Evolutionary conservation across 2,113 vertebrate genomes (phyloP).

Genomic region (Indicator indicator): DNA sequence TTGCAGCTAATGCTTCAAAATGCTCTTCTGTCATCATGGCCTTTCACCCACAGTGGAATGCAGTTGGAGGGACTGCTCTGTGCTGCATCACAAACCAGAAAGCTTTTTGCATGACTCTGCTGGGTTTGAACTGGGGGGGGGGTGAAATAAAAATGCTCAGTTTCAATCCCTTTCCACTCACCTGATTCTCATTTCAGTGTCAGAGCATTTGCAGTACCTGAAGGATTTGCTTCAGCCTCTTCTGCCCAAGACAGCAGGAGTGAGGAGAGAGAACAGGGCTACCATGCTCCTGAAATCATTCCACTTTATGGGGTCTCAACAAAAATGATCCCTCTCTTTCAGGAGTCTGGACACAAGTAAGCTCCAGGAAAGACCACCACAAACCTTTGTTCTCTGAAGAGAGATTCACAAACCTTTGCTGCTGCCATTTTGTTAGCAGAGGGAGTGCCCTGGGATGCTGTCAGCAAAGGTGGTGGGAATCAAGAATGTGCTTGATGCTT

Average conservation of each 20-base stretch:
- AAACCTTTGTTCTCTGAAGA: not conserved
- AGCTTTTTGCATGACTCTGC: not conserved
- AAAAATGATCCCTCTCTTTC: constrained; percentile 88
- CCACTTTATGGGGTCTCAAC: constrained; percentile 86
- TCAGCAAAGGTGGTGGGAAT: not conserved
- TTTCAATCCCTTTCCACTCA: not conserved
- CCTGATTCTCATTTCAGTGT: constrained; percentile 78
- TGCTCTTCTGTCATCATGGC: not conserved
- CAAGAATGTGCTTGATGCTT: not conserved
- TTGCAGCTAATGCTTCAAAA: not conserved
- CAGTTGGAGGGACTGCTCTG: not conserved
- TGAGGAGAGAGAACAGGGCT: constrained; percentile 76
- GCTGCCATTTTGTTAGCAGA: not conserved
- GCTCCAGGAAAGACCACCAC: constrained; percentile 16
- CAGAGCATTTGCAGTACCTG: constrained; percentile 82
- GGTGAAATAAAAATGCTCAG: not conserved
- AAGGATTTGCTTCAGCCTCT: constrained; percentile 66
- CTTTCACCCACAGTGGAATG: not conserved
- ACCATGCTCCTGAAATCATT: constrained; percentile 90
- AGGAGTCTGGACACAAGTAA: constrained; percentile 88
- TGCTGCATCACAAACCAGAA: not conserved
- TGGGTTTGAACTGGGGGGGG: not conserved
- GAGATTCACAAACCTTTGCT: not conserved
- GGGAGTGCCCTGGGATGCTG: not conserved
- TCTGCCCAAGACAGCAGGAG: constrained; percentile 58